Conservation (phyloP, 2,888 invertebrate species). For the Penaeus monodon region DNA sequence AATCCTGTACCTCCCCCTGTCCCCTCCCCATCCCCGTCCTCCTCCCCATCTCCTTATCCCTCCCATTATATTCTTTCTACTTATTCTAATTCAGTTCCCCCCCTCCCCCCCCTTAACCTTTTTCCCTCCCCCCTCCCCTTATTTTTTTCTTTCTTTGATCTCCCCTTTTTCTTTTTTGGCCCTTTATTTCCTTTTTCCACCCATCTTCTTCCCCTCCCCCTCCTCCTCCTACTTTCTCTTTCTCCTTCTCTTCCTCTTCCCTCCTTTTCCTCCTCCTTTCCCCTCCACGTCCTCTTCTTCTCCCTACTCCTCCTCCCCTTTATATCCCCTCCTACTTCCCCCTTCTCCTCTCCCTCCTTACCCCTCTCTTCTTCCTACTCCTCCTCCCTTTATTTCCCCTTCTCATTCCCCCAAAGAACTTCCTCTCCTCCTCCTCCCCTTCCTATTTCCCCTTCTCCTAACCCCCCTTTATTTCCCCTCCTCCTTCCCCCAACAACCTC, state of each 20-base stretch:
- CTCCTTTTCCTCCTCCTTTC: not conserved
- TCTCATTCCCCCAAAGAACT: too few species aligned
- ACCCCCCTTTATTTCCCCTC: not conserved
- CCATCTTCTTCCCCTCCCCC: not conserved
- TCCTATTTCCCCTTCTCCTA: not conserved
- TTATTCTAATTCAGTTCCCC: not conserved
- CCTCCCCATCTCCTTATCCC: not conserved
- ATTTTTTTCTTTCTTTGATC: not conserved
- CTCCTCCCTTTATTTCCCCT: not conserved
- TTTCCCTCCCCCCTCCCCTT: not conserved
- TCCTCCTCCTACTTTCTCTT: not conserved
- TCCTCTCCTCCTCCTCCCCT: not conserved
- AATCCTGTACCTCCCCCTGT: not conserved
- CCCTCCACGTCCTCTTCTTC: not conserved
- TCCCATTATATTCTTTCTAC: not conserved
- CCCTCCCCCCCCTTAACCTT: not conserved
- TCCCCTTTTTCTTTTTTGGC: not conserved
- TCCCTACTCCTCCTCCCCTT: not conserved
- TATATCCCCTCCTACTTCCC: not conserved
- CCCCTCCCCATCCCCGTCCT: not conserved
- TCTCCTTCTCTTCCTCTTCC: not conserved
- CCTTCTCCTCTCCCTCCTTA: not conserved
- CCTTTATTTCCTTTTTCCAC: not conserved
- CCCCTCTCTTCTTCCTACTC: not conserved
- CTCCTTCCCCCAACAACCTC: not conserved